Conservation (phyloP, 92 coral and sea anemone genomes). For the Chrysogorgia sp. region DNA sequence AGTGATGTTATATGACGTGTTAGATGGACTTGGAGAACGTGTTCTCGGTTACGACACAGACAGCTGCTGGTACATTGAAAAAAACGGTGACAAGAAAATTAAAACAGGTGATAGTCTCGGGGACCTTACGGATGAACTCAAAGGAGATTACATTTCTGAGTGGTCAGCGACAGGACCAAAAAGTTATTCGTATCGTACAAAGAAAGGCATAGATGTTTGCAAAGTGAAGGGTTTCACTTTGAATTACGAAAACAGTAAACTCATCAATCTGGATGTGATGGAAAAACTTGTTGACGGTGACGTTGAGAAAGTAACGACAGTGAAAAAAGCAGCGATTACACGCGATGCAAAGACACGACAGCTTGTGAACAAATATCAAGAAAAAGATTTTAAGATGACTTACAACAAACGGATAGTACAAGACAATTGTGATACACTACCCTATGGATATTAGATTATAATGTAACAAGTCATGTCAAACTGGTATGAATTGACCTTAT, state of each 20-base stretch:
- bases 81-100: not conserved
- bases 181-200: not conserved
- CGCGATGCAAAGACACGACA: no score
- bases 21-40: not conserved
- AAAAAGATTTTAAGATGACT: no score
- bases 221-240: slow-evolving; percentile 19
- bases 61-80: not conserved
- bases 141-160: not conserved
- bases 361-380: no score
- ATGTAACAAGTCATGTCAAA: no score
- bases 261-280: not conserved
- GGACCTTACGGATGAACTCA: not conserved
- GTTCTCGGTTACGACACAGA: slow-evolving; percentile 24
- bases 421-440: no score
- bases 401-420: no score
- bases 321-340: no score
- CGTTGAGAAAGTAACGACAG: no score
- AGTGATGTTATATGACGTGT: not conserved
- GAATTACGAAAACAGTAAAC: slow-evolving; percentile 14
- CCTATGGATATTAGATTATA: no score
- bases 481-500: no score
- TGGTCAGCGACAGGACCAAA: slow-evolving; percentile 3
- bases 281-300: not conserved
- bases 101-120: not conserved
- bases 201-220: not conserved